Conservation (phyloP, 2,888 invertebrate genomes). For the Anoplius nigerrimus region DNA sequence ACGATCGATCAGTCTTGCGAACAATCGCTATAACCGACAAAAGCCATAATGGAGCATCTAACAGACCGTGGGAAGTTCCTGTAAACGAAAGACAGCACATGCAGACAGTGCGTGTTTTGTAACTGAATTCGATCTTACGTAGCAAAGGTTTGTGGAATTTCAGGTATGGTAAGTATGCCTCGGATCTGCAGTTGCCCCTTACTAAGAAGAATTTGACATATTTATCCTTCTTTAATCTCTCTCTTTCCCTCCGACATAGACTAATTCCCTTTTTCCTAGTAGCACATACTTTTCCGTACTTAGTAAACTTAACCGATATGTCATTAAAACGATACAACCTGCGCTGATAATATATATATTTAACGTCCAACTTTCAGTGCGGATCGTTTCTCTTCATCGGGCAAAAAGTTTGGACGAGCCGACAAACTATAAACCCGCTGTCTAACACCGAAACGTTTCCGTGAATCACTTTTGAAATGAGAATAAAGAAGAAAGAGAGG, state of each 20-base stretch:
- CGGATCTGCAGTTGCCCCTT: constrained; percentile 1
- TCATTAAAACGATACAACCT: not conserved
- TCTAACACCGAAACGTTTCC: constrained; percentile 42
- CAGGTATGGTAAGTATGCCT: constrained; percentile 11
- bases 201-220: constrained; percentile 7
- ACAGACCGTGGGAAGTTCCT: too few relatives aligned
- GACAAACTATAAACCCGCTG: constrained; percentile 25
- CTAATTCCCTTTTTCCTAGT: too few relatives aligned
- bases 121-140: constrained; percentile 9
- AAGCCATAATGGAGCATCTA: too few relatives aligned
- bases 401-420: constrained; percentile 23
- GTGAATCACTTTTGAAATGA: constrained; percentile 49
- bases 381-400: constrained; percentile 17
- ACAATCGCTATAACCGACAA: too few relatives aligned
- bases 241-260: not conserved
- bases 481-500: constrained; percentile 18
- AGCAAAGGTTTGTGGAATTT: constrained; percentile 17
- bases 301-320: not conserved
- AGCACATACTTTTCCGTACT: too few relatives aligned
- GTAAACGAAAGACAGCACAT: not conserved
- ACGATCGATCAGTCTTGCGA: too few relatives aligned
- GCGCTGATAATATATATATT: not conserved
- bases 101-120: constrained; percentile 8
- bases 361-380: not conserved
- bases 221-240: not conserved